A percentile compares a stretch with the other conserved stretches of the same genome.
Conservation (phyloP, 2,797 vertebrate species). For the Spondyliosoma cantharus region DNA sequence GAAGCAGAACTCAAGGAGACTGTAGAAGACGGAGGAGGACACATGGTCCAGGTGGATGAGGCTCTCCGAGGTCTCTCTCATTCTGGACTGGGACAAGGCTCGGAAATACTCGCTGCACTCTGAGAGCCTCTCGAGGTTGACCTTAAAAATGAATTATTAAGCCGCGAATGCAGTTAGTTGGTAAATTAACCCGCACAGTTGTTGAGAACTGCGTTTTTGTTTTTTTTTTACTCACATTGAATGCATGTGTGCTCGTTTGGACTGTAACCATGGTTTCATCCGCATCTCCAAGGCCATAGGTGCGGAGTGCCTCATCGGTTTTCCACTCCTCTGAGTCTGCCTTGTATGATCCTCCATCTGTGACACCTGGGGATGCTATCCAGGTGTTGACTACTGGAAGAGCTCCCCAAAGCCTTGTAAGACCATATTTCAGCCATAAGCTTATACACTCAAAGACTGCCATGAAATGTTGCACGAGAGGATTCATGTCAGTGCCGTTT, state of each 20-base stretch:
- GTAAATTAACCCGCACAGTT: not conserved
- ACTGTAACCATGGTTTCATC: constrained; percentile 74
- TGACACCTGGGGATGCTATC: constrained; percentile 29
- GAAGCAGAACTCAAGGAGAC: constrained; percentile 84
- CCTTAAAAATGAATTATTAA: constrained; percentile 67
- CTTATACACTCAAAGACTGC: constrained; percentile 60
- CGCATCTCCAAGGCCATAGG: constrained; percentile 67
- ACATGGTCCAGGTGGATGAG: constrained; percentile 80
- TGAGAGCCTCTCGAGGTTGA: constrained; percentile 78
- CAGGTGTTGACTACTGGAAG: constrained; percentile 30
- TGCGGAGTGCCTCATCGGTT: constrained; percentile 67
- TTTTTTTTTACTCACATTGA: constrained; percentile 78
- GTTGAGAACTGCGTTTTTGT: not conserved
- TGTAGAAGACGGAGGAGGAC: constrained; percentile 78
- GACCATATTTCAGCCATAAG: constrained; percentile 59
- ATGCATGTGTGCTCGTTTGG: constrained; percentile 81
- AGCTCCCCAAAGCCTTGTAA: constrained; percentile 59
- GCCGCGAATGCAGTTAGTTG: not conserved
- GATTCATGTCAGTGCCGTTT: constrained; percentile 61
- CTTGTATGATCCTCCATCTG: constrained; percentile 4
- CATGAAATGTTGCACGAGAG: constrained; percentile 47
- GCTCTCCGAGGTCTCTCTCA: constrained; percentile 82
- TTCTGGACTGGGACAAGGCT: constrained; percentile 83
- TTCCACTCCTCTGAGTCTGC: constrained; percentile 71
- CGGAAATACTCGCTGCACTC: constrained; percentile 83